A percentile compares a stretch with the other conserved stretches of the same genome.
Conservation (phyloP, 2,797 vertebrate genomes). For the Serranus cabrilla region DNA sequence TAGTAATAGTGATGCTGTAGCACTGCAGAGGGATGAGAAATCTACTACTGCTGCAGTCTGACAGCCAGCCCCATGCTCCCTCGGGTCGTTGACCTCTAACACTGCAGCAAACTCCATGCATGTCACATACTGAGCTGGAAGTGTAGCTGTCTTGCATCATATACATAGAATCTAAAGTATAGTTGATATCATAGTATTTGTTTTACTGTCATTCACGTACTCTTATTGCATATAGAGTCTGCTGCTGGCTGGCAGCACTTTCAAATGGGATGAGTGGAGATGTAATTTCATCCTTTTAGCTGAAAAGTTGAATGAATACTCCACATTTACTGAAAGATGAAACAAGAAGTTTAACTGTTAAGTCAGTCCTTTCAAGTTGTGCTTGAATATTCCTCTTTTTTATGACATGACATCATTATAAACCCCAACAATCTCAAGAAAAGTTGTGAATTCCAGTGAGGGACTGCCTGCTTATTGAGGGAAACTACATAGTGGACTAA, state of each 20-base stretch:
- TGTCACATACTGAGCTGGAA: slow-evolving; percentile 33
- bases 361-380: background rate
- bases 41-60: slow-evolving; percentile 71
- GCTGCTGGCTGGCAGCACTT: background rate
- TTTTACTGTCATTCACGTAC: slow-evolving; percentile 5
- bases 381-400: background rate
- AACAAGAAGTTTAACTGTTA: background rate
- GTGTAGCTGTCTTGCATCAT: slow-evolving; percentile 10
- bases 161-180: background rate
- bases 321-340: background rate
- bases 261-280: background rate
- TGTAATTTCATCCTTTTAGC: slow-evolving; percentile 19
- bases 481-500: background rate
- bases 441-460: background rate
- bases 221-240: slow-evolving; percentile 5
- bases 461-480: background rate
- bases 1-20: slow-evolving; percentile 61
- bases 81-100: slow-evolving; percentile 71
- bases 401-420: background rate
- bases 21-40: slow-evolving; percentile 73
- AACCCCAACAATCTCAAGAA: background rate
- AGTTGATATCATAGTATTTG: background rate
- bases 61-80: slow-evolving; percentile 43
- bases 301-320: slow-evolving; percentile 12
- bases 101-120: slow-evolving; percentile 67